Evolutionary conservation across 53 echinoderm and acorn worm genomes (phyloP).

Genomic region (Holothuria leucospilota): DNA sequence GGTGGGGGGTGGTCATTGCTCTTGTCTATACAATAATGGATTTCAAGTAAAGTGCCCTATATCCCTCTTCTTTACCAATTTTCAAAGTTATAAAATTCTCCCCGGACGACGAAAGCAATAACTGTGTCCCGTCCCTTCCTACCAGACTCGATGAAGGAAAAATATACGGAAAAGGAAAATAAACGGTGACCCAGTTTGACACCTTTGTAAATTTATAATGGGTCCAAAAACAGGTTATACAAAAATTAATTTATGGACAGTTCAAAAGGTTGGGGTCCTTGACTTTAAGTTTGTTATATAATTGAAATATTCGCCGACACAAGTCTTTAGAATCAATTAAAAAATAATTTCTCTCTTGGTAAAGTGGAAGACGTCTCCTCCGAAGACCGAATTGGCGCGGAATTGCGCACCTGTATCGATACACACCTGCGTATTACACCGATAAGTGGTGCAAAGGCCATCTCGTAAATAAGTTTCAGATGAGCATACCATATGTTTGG

Average conservation of each 20-base stretch:
- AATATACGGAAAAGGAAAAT: too few relatives aligned
- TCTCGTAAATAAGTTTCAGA: neutral
- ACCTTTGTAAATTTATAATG: too few relatives aligned
- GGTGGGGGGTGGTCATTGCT: too few relatives aligned
- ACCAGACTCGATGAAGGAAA: too few relatives aligned
- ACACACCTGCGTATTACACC: constrained; percentile 5
- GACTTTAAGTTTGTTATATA: neutral
- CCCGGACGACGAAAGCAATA: too few relatives aligned
- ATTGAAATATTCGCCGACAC: neutral
- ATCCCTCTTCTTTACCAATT: too few relatives aligned
- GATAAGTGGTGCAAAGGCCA: neutral
- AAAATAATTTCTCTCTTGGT: too few relatives aligned
- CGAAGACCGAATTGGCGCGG: constrained; percentile 10
- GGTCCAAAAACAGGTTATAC: constrained; percentile 5
- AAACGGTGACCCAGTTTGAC: too few relatives aligned
- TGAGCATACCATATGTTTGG: constrained; percentile 18
- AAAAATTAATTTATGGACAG: neutral
- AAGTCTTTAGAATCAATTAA: constrained; percentile 31
- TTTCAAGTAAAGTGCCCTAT: too few relatives aligned
- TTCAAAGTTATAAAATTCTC: too few relatives aligned
- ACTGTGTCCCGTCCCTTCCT: too few relatives aligned
- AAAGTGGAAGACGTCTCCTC: neutral
- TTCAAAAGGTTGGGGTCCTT: constrained; percentile 29
- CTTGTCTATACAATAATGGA: too few relatives aligned
- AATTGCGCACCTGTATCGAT: constrained; percentile 11